Evolutionary conservation across 2,888 invertebrate species (phyloP), one percentile per base, ranked within the genome.

Genomic region (Ormia ochracea): DNA sequence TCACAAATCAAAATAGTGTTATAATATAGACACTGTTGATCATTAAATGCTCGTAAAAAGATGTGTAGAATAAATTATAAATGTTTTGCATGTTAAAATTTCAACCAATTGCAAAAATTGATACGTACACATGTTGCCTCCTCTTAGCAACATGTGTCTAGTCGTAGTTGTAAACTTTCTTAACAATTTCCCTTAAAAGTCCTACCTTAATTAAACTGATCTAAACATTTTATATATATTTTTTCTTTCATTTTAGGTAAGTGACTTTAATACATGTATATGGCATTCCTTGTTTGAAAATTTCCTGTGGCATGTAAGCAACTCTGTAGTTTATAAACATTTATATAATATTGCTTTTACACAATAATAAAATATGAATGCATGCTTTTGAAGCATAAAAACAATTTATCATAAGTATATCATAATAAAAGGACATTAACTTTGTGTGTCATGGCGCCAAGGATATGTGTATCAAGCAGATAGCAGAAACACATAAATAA

Each of bases 221-320:
- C n/a, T 36, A 9, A 50, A 23, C n/a, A 6, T 23, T 17, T 0
- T n/a, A 28, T 23, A 41, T 76, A n/a, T 54, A 5, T 21, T 28
- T 65, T 23, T 17, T 77, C 43, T 77, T n/a, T n/a, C 59, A 58
- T 77, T 77, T 7, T 50, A 77, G 77, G 77, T 77, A 77, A 77
- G 77, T 77, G 28, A 6, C 21, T 45, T n/a, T 3, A 3, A 45
- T 41, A 9, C 28, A 7, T 69, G 56, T 38, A 19, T 38, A 21
- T 10, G 21, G 3, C 21, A 38, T 48, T 56, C 17, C 10, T 6
- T 7, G 12, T 23, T 4, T 31, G 1, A 14, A 31, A 61, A 50
- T 54, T 45, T 31, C 5, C 26, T 52, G 43, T 65, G 77, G 77
- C 72, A 72, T 70, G 77, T 77, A 56, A 72, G 66, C 58, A 66